Percentiles rank a stretch among this genome's conserved stretches.
Evolutionary conservation across 2,797 vertebrate genomes (phyloP).

Genomic region (Phoxinus dragarum): DNA sequence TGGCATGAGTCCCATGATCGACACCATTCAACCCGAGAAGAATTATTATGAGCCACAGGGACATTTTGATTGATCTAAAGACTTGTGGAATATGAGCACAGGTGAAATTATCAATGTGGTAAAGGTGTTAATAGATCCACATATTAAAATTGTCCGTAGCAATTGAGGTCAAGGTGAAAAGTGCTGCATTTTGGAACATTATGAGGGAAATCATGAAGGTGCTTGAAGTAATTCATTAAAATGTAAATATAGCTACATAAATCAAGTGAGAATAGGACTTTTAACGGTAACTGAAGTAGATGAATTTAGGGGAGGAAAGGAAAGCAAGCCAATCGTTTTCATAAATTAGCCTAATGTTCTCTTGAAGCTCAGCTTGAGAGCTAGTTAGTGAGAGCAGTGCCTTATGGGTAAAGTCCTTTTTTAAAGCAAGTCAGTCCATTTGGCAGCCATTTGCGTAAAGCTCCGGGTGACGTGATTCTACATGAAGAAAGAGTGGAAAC

Average conservation of each 20-base stretch:
- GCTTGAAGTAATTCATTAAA: conserved; percentile 25
- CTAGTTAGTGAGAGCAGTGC: conserved; percentile 15
- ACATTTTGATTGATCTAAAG: conserved; percentile 11
- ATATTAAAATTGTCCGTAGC: neutral
- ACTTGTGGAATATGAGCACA: neutral
- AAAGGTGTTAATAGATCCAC: conserved; percentile 9
- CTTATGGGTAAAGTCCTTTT: conserved; percentile 21
- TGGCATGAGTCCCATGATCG: neutral
- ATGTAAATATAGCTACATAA: neutral
- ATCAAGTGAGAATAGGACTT: conserved; percentile 11
- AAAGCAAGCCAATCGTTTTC: conserved; percentile 28
- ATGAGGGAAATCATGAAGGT: conserved; percentile 15
- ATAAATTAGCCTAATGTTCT: conserved; percentile 27
- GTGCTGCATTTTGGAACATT: neutral
- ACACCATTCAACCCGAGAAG: neutral
- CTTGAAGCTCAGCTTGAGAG: neutral
- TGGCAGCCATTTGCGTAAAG: neutral
- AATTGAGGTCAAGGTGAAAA: conserved; percentile 19
- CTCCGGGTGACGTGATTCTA: neutral
- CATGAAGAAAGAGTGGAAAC: neutral
- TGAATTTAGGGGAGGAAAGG: neutral
- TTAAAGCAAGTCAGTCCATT: neutral
- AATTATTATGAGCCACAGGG: neutral
- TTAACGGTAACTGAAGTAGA: neutral
- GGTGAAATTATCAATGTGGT: neutral